phyloP scores from a whole-genome alignment of 2,113 vertebrate genomes.

The Microtus richardsoni region DNA sequence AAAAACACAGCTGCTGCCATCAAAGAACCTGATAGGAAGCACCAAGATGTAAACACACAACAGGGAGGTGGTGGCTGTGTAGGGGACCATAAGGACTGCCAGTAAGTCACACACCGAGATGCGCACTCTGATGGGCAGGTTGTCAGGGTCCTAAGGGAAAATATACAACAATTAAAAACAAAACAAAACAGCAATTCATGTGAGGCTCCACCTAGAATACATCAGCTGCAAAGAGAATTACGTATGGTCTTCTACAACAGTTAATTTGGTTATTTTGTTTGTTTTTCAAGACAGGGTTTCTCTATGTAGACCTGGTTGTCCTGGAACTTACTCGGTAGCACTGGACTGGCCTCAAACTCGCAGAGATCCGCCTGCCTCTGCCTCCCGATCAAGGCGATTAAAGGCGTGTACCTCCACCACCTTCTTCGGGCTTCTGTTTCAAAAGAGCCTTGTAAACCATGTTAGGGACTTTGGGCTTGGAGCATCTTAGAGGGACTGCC shows the following conservation, averaged over 20 bases:
- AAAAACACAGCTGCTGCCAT: neutral
- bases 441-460: neutral
- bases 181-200: neutral
- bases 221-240: neutral
- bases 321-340: neutral
- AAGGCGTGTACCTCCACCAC: accelerated
- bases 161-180: neutral
- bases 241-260: neutral
- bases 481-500: neutral
- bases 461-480: neutral
- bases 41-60: neutral
- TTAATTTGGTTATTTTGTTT: neutral
- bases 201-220: neutral
- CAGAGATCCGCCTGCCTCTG: neutral
- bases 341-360: neutral
- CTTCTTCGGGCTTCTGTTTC: neutral
- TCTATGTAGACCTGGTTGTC: neutral
- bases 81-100: neutral
- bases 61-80: neutral
- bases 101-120: neutral
- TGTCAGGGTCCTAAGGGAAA: neutral
- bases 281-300: neutral
- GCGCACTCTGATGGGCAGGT: neutral
- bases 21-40: neutral
- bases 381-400: neutral